Evolutionary conservation across 2,797 vertebrate species (phyloP), one percentile per base, ranked within the genome.

Genomic region (Sylvilagus floridanus): DNA sequence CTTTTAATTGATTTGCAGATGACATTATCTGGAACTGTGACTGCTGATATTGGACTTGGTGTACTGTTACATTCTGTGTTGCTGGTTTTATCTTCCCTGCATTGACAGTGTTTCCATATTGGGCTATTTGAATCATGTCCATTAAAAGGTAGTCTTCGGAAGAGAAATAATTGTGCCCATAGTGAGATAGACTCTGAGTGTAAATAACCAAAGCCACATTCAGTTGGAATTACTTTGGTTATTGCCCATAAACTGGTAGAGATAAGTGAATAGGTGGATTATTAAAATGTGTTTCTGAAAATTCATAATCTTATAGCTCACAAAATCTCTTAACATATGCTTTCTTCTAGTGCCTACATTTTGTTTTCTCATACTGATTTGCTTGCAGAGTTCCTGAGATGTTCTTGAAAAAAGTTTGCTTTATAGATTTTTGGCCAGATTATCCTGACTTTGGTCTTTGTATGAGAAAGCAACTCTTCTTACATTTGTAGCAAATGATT

Each of bases 1-100:
- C 9, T 95, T 95, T 84, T 60, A 54, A 60, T 65, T 94, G 5
- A n/a, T 93, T 96, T 84, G 26, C 32, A 84, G 76, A n/a, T 50
- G 5, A 0, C 16, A 4, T 57, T 72, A 68, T 2, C 21, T 73
- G 32, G 7, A 4, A 84, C 73, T n/a, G 17, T 22, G 90, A 90
- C 72, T 86, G 21, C 65, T 28, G 0, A 0, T 83, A 73, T 88
- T 84, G 4, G 47, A 62, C 50, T 92, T 72, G 32, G 50, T 62
- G 63, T 85, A 73, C 32, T 73, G 6, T 91, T 71, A 54, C 8
- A 13, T 8, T 82, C 7, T 0, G 1, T 37, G 24, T 50, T 50
- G 37, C 52, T 72, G 21, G 47, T 90, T 75, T 24, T 60, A 30
- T 30, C 77, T 60, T 79, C 28, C 42, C 37, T 81, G 5, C 32